Percentiles rank a stretch among this genome's conserved stretches.
phyloP scores from a whole-genome alignment of 1,140 invertebrate species.

The Metaphire vulgaris region DNA sequence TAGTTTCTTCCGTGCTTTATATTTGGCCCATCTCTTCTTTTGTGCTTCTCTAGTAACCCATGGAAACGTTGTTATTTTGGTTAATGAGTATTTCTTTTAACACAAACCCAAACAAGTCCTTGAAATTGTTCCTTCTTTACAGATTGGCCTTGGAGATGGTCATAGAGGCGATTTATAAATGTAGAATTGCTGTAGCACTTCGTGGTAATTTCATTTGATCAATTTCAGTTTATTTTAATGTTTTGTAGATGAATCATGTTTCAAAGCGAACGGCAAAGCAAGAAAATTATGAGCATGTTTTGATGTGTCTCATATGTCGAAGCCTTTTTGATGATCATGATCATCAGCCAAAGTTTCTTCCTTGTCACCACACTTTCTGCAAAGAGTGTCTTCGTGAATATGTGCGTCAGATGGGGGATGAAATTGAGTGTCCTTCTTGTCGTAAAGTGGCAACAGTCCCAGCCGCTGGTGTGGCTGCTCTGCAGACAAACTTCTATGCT shows the following conservation, averaged over 20 bases:
- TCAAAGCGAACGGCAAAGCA: constrained; percentile 6
- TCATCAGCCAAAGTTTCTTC: constrained; percentile 31
- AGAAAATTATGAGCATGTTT: constrained; percentile 30
- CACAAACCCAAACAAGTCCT: too few species aligned
- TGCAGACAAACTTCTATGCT: constrained; percentile 31
- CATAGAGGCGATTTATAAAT: too few species aligned
- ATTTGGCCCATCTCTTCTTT: too few species aligned
- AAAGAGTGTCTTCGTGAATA: constrained; percentile 30
- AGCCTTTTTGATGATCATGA: constrained; percentile 30
- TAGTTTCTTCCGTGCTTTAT: too few species aligned
- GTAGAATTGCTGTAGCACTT: too few species aligned
- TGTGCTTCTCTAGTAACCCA: too few species aligned
- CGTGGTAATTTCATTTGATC: too few species aligned
- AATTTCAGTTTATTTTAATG: too few species aligned
- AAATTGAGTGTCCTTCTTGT: constrained; percentile 31
- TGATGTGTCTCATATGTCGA: constrained; percentile 32
- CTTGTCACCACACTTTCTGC: constrained; percentile 32
- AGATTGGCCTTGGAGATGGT: too few species aligned
- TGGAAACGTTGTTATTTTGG: too few species aligned
- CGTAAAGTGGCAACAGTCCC: constrained; percentile 28
- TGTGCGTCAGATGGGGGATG: constrained; percentile 28
- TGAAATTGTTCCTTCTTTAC: too few species aligned
- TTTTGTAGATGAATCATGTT: neutral
- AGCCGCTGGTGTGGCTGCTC: constrained; percentile 27
- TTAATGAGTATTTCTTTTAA: too few species aligned